Conservation (phyloP, 2,888 invertebrate species). For the Acanthosepion pharaonis region DNA sequence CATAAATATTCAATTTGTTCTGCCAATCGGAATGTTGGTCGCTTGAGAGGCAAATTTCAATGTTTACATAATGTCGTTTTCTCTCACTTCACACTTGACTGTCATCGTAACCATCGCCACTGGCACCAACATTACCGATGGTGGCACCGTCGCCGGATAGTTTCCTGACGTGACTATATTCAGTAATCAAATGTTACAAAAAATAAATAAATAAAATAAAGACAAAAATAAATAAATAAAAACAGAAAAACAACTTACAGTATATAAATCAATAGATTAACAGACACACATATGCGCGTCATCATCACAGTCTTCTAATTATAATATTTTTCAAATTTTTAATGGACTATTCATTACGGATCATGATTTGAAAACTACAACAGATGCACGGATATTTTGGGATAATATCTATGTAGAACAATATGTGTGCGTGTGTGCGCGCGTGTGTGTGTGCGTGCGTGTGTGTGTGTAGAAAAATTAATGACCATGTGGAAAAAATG, state of each 20-base stretch:
- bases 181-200: not conserved
- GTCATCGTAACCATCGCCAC: not conserved
- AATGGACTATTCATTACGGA: not conserved
- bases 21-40: constrained; percentile 33
- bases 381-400: not conserved
- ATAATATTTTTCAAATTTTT: too few relatives aligned
- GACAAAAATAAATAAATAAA: not conserved
- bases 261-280: not conserved
- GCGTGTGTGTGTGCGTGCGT: not conserved
- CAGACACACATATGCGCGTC: not conserved
- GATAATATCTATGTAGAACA: not conserved
- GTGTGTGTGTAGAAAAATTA: not conserved
- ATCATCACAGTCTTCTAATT: too few relatives aligned
- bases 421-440: not conserved
- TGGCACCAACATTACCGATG: not conserved
- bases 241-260: not conserved
- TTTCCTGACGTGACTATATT: constrained; percentile 21
- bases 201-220: not conserved
- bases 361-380: not conserved
- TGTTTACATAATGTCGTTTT: constrained; percentile 21
- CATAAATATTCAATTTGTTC: constrained; percentile 33
- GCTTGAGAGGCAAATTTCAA: constrained; percentile 20
- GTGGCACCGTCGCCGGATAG: not conserved
- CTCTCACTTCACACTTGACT: not conserved
- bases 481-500: too few relatives aligned